Evolutionary conservation across 2,113 vertebrate genomes (phyloP).

Genomic region (Malaclemys terrapin): DNA sequence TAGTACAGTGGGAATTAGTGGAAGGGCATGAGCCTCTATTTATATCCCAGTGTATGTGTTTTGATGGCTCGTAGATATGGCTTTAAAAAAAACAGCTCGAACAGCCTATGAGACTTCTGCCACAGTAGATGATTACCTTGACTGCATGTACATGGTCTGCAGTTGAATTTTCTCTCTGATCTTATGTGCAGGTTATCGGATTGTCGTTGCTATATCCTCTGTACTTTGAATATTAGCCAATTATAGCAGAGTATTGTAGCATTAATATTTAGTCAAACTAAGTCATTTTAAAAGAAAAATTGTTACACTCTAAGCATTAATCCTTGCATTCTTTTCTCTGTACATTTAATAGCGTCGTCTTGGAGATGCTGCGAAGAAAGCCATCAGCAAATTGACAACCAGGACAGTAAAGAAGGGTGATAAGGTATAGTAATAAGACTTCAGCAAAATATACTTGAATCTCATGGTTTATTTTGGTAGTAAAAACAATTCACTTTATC

Average conservation of each 20-base stretch:
- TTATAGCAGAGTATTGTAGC: not conserved
- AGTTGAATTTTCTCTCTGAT: not conserved
- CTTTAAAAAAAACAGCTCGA: too few species aligned
- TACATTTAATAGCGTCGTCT: conserved; percentile 89
- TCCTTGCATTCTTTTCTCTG: conserved; percentile 64
- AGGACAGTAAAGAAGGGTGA: conserved; percentile 97
- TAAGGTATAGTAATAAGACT: conserved; percentile 85
- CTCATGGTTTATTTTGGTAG: not conserved
- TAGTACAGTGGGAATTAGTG: not conserved
- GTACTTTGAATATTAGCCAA: not conserved
- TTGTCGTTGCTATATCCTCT: not conserved
- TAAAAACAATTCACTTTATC: not conserved
- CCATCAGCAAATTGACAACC: conserved; percentile 95
- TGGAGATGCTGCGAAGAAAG: conserved; percentile 97
- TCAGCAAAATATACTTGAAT: not conserved
- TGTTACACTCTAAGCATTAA: conserved; percentile 59
- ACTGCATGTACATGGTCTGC: not conserved
- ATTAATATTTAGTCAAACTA: conserved; percentile 20
- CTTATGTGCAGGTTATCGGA: not conserved
- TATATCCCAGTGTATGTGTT: not conserved
- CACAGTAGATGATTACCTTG: rapidly evolving
- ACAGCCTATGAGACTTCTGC: not conserved
- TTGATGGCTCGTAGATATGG: not conserved
- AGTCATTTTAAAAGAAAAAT: conserved; percentile 48
- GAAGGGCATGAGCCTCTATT: not conserved